Conservation (phyloP, 2,797 vertebrate species). For the Babyrousa celebensis region DNA sequence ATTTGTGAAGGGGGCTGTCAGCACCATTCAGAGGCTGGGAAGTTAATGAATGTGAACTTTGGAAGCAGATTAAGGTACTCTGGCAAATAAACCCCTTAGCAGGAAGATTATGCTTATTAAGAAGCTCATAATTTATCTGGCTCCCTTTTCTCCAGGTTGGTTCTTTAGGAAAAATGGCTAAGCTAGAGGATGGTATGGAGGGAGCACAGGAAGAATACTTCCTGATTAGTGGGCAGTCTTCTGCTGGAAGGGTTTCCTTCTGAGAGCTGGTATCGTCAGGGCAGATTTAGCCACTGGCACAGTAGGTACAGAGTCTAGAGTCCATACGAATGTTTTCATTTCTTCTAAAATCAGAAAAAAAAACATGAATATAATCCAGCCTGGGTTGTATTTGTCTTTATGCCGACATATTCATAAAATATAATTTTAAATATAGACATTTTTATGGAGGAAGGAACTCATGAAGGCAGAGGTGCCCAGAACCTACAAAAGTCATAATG, state of each 20-base stretch:
- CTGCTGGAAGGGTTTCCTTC: background rate
- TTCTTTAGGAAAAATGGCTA: conserved; percentile 13
- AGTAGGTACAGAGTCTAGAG: background rate
- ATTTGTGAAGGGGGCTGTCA: conserved; percentile 1
- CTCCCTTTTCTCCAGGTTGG: conserved; percentile 7
- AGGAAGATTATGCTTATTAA: conserved; percentile 13
- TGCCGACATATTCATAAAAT: background rate
- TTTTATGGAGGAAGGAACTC: background rate
- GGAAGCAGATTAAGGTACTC: conserved; percentile 38
- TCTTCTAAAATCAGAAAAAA: conserved; percentile 28
- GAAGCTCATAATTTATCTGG: conserved; percentile 11
- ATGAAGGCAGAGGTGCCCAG: background rate
- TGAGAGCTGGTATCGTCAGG: background rate
- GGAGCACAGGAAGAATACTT: background rate
- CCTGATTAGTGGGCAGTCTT: background rate
- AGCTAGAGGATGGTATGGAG: background rate
- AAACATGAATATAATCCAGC: conserved; percentile 8
- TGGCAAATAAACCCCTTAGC: conserved; percentile 4
- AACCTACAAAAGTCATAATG: background rate
- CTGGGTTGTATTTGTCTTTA: conserved; percentile 37
- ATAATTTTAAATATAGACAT: background rate
- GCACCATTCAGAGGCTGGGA: background rate
- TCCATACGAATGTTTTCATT: background rate
- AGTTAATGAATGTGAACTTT: conserved; percentile 15
- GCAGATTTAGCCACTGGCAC: background rate